phyloP scores from a whole-genome alignment of 2,888 invertebrate species.

The Microdon myrmicae region DNA sequence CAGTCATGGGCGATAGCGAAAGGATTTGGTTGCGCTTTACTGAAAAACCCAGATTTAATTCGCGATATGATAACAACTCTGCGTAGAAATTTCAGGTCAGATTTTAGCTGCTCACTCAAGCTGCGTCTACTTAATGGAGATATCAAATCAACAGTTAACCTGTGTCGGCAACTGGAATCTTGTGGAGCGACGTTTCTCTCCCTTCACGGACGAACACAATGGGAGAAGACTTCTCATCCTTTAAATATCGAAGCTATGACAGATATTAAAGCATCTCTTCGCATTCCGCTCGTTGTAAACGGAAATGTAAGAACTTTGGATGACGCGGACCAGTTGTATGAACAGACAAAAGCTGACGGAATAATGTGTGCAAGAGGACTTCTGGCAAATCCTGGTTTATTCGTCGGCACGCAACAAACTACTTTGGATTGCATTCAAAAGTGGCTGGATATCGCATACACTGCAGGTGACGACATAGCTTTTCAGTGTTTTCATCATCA shows the following conservation, averaged over 20 bases:
- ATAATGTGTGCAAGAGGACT: conserved; percentile 94
- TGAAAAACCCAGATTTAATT: conserved; percentile 85
- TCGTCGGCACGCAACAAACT: conserved; percentile 77
- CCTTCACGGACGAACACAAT: conserved; percentile 90
- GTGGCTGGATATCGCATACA: conserved; percentile 80
- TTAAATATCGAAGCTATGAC: conserved; percentile 78
- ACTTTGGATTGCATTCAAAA: conserved; percentile 81
- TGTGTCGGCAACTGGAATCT: conserved; percentile 83
- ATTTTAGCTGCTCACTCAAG: conserved; percentile 90
- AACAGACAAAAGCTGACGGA: conserved; percentile 79
- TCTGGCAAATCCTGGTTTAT: conserved; percentile 90
- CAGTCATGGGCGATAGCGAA: conserved; percentile 94
- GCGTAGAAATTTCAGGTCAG: conserved; percentile 75
- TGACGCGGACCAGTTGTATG: conserved; percentile 77
- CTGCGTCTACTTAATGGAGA: conserved; percentile 75
- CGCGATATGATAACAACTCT: conserved; percentile 83
- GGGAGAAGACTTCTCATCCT: conserved; percentile 79
- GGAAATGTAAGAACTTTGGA: conserved; percentile 83
- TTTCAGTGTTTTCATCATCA: conserved; percentile 95
- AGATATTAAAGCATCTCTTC: conserved; percentile 75
- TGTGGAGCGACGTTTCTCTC: conserved; percentile 90
- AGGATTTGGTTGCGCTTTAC: conserved; percentile 86
- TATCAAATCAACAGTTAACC: conserved; percentile 75
- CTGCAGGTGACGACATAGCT: conserved; percentile 72
- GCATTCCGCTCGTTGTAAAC: conserved; percentile 90